These are phyloP conservation scores for Mallotus villosus DNA, from an alignment of 2,797 vertebrate species.

Conservation along the genomic window DNA sequence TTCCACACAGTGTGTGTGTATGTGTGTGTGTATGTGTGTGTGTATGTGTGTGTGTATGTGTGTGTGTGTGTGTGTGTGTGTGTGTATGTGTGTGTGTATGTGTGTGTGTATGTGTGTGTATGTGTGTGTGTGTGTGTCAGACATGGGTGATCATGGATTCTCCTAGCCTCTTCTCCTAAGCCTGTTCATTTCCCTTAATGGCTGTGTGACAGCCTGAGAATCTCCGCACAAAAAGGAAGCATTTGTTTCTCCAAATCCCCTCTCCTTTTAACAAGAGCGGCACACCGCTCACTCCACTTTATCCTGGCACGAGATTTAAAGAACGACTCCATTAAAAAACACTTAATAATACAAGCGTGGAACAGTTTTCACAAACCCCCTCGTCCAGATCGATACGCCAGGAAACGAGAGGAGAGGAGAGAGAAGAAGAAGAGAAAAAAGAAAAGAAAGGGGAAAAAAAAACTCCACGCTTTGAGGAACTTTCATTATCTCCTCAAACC, in stretches of 20 bases:
- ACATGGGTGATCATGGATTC: background rate
- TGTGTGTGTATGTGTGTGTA: too few species aligned
- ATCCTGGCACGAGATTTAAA: slow-evolving; percentile 36
- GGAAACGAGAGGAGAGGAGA: slow-evolving; percentile 37
- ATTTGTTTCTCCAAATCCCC: slow-evolving; percentile 31
- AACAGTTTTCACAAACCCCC: slow-evolving; percentile 47
- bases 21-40: background rate
- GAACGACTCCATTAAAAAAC: slow-evolving; percentile 57
- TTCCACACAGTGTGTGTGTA: too few species aligned
- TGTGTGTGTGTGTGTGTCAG: background rate
- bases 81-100: background rate
- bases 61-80: background rate
- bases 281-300: slow-evolving; percentile 16
- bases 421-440: background rate
- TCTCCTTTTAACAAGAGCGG: slow-evolving; percentile 24
- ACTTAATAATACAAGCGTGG: slow-evolving; percentile 52
- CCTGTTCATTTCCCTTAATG: slow-evolving; percentile 22
- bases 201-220: slow-evolving; percentile 19
- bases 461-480: slow-evolving; percentile 46
- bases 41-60: slow-evolving; percentile 2
- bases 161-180: background rate
- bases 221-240: background rate
- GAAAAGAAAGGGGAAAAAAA: slow-evolving; percentile 14
- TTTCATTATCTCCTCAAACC: slow-evolving; percentile 55
- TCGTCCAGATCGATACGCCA: slow-evolving; percentile 47